Evolutionary conservation across 2,797 vertebrate genomes (phyloP), one percentile per base, ranked within the genome.

Genomic region (Siniperca undulata): DNA sequence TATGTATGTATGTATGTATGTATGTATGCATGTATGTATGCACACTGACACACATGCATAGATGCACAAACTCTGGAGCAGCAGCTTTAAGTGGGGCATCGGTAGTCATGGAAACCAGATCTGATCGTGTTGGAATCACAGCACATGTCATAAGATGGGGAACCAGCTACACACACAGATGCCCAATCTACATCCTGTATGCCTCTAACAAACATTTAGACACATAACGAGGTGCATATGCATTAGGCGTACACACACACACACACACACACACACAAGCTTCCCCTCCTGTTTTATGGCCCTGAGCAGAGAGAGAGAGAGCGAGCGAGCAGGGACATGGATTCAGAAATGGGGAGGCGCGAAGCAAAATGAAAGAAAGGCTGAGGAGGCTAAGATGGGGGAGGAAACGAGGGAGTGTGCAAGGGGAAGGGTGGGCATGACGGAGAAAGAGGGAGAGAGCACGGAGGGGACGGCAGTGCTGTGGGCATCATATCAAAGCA

Each of bases 71-170:
- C 85, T 85, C 78, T 58, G 66, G 78, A 91, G 88, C 87, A 82
- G 89, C 84, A 82, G 88, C 85, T 93, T 93, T 91, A 95, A 95
- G 90, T 95, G 94, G 94, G 93, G 88, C 93, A 95, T 88, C 34
- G 48, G 94, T 95, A 81, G 94, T 77, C 94, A 95, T 95, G 92
- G 94, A 92, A 93, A 95, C 94, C 90, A 84, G 83, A 93, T 94
- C 90, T 52, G 88, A 93, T 93, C 84, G n/a, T 85, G 90, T 81
- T 74, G 85, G 88, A 95, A 86, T 91, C 93, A 91, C 80, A 85
- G 92, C 91, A 92, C 91, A 90, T 93, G 93, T 92, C 91, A 91
- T 87, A 91, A 93, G 87, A 94, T 83, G 87, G 87, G 87, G 84
- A 92, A 82, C 82, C 73, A 83, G 75, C 77, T 64, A 72, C 82